These are phyloP conservation scores for Exephanes ischioxanthus DNA, from an alignment of 2,888 invertebrate genomes.

Conservation along the genomic window DNA sequence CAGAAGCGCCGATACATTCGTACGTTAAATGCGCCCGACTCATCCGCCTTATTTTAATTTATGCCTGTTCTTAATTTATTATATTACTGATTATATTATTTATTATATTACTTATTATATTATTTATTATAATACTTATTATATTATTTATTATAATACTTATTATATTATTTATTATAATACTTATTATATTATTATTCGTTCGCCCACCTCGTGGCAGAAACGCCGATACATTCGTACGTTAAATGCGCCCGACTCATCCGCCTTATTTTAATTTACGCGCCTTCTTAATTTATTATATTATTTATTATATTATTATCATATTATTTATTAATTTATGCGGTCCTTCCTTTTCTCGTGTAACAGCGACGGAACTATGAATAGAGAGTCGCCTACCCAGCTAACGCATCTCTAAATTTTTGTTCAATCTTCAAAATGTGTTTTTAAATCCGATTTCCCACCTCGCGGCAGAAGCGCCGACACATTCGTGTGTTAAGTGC, in stretches of 20 bases:
- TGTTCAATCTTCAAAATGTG: background rate
- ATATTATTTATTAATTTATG: background rate
- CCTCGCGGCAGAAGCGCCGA: slow-evolving; percentile 13
- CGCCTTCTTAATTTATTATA: background rate
- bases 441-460: slow-evolving; percentile 13
- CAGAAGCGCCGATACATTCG: background rate
- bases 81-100: too few species aligned
- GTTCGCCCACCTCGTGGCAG: slow-evolving; percentile 37
- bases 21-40: background rate
- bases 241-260: background rate
- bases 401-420: slow-evolving; percentile 34
- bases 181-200: too few species aligned
- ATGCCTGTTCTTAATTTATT: background rate
- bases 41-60: slow-evolving; percentile 14
- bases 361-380: slow-evolving; percentile 33
- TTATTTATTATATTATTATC: too few species aligned
- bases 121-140: too few species aligned
- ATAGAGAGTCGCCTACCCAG: slow-evolving; percentile 51
- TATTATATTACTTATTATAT: too few species aligned
- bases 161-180: too few species aligned
- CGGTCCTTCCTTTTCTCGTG: slow-evolving; percentile 18
- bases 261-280: slow-evolving; percentile 21
- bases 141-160: too few species aligned
- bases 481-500: background rate
- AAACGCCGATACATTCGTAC: background rate